Conservation (phyloP, 2,888 invertebrate genomes). For the Erebia palarica region DNA sequence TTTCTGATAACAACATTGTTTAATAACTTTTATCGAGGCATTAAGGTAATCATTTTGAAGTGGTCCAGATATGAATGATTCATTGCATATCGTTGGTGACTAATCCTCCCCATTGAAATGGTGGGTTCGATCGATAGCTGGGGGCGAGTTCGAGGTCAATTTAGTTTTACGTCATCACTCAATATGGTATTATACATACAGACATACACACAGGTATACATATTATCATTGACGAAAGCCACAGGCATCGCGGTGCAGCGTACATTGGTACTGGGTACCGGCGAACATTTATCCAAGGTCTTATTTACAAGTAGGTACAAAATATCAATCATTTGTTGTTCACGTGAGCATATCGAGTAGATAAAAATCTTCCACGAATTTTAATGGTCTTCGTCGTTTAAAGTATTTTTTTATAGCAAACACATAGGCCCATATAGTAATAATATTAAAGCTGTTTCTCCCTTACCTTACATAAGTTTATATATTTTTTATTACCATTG, state of each 20-base stretch:
- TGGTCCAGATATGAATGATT: conserved; percentile 11
- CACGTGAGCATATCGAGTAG: background rate
- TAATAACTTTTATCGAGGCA: background rate
- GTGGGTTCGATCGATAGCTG: conserved; percentile 34
- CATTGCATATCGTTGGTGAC: conserved; percentile 14
- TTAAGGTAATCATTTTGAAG: conserved; percentile 14
- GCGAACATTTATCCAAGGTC: background rate
- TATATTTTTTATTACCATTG: background rate
- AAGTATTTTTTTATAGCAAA: background rate
- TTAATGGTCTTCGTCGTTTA: background rate
- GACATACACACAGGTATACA: background rate
- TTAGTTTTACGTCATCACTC: background rate
- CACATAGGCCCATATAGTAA: background rate
- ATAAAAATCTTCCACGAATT: conserved; percentile 8
- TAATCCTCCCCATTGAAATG: background rate
- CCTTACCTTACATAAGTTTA: background rate
- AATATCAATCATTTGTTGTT: background rate
- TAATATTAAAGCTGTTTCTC: background rate
- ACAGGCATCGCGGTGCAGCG: too few relatives aligned
- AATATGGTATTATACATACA: background rate
- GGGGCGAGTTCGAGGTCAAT: conserved; percentile 34
- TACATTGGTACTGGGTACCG: background rate
- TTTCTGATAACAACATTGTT: conserved; percentile 7
- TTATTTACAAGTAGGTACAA: background rate
- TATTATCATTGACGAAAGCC: background rate